Conservation (phyloP, 2,113 vertebrate genomes). For the Heterotilapia buettikoferi region DNA sequence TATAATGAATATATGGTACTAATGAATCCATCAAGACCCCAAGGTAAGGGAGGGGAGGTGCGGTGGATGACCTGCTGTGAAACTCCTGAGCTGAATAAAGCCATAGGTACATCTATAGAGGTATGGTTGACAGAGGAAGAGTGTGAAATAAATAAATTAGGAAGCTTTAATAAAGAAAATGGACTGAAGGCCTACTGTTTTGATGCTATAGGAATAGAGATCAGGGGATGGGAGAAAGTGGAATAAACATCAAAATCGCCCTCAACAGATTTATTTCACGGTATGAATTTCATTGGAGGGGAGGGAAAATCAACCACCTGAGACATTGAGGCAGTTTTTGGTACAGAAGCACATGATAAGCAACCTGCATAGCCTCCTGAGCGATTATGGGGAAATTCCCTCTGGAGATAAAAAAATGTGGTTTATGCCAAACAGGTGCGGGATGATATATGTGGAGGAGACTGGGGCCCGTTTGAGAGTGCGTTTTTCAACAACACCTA, state of each 20-base stretch:
- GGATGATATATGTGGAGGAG: background rate
- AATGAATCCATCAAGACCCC: background rate
- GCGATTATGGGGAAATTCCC: background rate
- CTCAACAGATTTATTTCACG: background rate
- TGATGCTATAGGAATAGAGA: background rate
- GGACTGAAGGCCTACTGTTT: background rate
- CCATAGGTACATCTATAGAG: background rate
- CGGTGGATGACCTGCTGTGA: background rate
- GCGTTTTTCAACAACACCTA: background rate
- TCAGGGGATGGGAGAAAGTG: background rate
- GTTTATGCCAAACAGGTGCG: background rate
- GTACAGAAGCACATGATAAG: background rate
- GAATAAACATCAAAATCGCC: background rate
- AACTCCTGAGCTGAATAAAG: background rate
- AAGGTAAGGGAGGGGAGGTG: background rate
- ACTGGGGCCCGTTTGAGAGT: background rate
- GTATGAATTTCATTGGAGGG: background rate
- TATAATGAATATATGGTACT: no score
- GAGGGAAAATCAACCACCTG: background rate
- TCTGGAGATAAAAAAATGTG: background rate
- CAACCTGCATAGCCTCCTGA: background rate
- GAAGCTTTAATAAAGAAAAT: background rate
- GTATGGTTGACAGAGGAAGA: background rate
- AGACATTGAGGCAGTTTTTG: background rate
- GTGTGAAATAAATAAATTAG: background rate